Base-by-base conservation (phyloP, 2,797 vertebrate species). In the Liparis tanakae region DNA sequence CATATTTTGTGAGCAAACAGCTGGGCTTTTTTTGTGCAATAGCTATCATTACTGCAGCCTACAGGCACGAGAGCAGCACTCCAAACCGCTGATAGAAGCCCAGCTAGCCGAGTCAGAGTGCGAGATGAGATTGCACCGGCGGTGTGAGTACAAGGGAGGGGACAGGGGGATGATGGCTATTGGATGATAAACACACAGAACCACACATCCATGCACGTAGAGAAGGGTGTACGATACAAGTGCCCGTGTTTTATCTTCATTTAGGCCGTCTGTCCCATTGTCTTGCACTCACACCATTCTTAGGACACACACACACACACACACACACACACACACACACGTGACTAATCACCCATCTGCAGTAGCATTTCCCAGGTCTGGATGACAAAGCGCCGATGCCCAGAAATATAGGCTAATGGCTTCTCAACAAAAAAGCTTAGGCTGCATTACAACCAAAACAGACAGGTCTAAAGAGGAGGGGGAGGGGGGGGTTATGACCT, bases 331-430 rank as follows among this genome's bases (percentile, higher is more conserved):
- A 90, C 39, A 78, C 43, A 76, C 81, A 90, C 82, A 83, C 55
- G 76, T 83, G 86, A 89, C 89, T 93, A 92, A 94, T 92, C 83
- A 85, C 82, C 88, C 89, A 90, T 90, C 85, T 91, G 91, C 84
- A 90, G 72, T 68, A 82, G 70, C 81, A 74, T 69, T 86, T 87
- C 78, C 76, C 83, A 82, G 73, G 75, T 84, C 81, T 81, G 70
- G 78, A 89, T 91, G 87, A 91, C 86, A 90, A 88, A 84, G 83
- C 68, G 25, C 70, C 70, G 57, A 66, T 88, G 85, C 69, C 72
- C 78, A 83, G 81, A 89, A 85, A 91, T 89, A 85, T 89, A 88
- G 93, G 91, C 85, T 88, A 91, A 93, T 89, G 83, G 81, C 84
- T 88, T 87, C 80, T 85, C 80, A 78, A 89, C 81, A 82, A 88